A percentile compares a stretch with the other conserved stretches of the same genome.
These are phyloP conservation scores for Zaprionus inermis DNA, from an alignment of 1,140 invertebrate genomes.

Conservation along the genomic window DNA sequence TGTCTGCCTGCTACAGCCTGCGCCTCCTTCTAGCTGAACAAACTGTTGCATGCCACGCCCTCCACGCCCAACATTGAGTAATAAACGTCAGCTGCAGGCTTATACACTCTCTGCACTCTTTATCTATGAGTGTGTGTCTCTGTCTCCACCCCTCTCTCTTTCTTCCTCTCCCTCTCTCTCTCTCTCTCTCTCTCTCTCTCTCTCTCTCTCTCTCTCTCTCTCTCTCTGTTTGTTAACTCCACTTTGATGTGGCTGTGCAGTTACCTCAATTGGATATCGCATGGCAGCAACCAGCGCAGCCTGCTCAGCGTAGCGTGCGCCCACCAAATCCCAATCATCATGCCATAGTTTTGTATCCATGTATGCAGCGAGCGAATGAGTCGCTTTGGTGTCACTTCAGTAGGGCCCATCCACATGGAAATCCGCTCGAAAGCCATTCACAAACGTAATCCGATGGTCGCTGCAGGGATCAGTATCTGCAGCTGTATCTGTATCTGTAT, in stretches of 20 bases:
- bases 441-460: slow-evolving; percentile 89
- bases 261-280: slow-evolving; percentile 88
- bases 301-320: slow-evolving; percentile 88
- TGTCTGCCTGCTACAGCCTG: slow-evolving; percentile 30
- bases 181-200: neutral
- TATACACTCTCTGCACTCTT: slow-evolving; percentile 8
- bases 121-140: neutral
- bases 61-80: slow-evolving; percentile 41
- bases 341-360: slow-evolving; percentile 85
- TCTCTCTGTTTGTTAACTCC: neutral
- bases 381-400: slow-evolving; percentile 87
- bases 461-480: slow-evolving; percentile 76
- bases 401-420: slow-evolving; percentile 86
- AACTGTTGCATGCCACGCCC: slow-evolving; percentile 69
- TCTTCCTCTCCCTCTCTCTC: neutral
- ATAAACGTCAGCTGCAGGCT: slow-evolving; percentile 46
- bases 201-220: neutral
- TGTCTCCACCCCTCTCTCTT: neutral
- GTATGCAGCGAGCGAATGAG: slow-evolving; percentile 86
- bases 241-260: slow-evolving; percentile 44
- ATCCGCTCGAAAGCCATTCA: slow-evolving; percentile 89
- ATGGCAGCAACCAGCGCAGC: slow-evolving; percentile 87
- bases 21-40: slow-evolving; percentile 29
- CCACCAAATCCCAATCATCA: slow-evolving; percentile 88
- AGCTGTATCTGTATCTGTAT: no score